Base-by-base conservation (phyloP, 2,113 vertebrate genomes). In the Hydropotes inermis region DNA sequence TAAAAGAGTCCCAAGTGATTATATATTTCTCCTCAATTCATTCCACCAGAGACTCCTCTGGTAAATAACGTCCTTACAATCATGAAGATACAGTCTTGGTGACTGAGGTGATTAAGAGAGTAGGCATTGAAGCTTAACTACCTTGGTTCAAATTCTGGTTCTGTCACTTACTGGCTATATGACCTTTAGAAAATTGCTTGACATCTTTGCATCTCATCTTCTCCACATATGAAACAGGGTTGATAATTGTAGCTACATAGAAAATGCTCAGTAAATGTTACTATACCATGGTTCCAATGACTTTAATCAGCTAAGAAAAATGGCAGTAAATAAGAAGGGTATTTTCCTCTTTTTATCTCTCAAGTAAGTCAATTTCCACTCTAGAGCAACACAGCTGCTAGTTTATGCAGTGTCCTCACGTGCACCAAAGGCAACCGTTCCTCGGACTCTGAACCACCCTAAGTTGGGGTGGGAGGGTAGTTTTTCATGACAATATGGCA, bases 321-420 rank as follows among this genome's bases (percentile, higher is more conserved):
- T 6, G 1, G 19, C 10, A 50, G 64, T 25, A 27, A 50, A n/a
- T 45, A 50, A 39, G 27, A 23, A 0, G 2, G 67, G 6, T 33
- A 2, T 52, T 91, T 93, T 14, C 60, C 47, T 70, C 28, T 64
- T 92, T 47, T 45, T 19, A 61, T 67, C 58, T 36, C 70, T 74
- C 43, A 13, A 86, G 55, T 52, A 50, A 30, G 15, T 33, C 54
- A 23, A 23, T 58, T 33, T 70, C 10, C 21, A 50, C 27, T 11
- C 64, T 6, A 47, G 57, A 87, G 39, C 52, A 83, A 27, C 50
- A 70, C 4, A 84, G 21, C 19, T 21, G 3, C 16, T 33, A 19
- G 21, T 64, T 13, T 17, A 7, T 19, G 25, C 23, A 57, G 33
- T 5, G 5, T 5, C 17, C 17, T n/a, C 25, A 10, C 3, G 27